Evolutionary conservation across 2,888 invertebrate genomes (phyloP).

Genomic region (Hedya salicella): DNA sequence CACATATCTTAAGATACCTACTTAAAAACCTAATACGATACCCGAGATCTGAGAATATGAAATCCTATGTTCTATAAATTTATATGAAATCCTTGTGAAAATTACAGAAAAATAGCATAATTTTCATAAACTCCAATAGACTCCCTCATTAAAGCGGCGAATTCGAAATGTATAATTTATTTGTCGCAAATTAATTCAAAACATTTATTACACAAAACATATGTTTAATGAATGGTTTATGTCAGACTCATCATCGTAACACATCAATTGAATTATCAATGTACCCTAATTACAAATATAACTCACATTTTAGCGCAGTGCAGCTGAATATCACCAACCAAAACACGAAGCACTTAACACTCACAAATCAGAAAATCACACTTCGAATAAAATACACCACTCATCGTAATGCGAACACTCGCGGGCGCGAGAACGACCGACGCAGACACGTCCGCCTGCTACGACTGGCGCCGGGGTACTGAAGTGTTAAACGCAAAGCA

Average conservation of each 20-base stretch:
- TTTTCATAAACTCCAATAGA: no score
- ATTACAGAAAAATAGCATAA: no score
- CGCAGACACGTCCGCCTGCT: constrained; percentile 60
- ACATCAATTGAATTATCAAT: constrained; percentile 7
- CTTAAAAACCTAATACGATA: no score
- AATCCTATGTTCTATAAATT: no score
- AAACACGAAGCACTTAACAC: constrained; percentile 56
- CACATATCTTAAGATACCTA: no score
- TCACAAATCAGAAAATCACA: constrained; percentile 64
- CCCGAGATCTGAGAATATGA: no score
- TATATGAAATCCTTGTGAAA: no score
- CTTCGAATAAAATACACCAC: constrained; percentile 62
- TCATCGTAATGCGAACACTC: constrained; percentile 72
- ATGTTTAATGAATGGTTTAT: background rate
- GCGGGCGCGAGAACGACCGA: constrained; percentile 54
- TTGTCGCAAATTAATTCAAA: no score
- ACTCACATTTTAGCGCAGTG: constrained; percentile 62
- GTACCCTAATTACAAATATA: constrained; percentile 24
- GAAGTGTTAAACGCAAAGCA: constrained; percentile 51
- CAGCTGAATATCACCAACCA: constrained; percentile 46
- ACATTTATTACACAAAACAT: no score
- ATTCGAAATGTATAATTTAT: no score
- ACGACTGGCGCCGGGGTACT: constrained; percentile 76
- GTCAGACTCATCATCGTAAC: background rate
- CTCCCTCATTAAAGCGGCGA: no score